These are phyloP conservation scores for Coronaproctus castanopsis DNA, from an alignment of 2,888 invertebrate genomes.

Conservation along the genomic window DNA sequence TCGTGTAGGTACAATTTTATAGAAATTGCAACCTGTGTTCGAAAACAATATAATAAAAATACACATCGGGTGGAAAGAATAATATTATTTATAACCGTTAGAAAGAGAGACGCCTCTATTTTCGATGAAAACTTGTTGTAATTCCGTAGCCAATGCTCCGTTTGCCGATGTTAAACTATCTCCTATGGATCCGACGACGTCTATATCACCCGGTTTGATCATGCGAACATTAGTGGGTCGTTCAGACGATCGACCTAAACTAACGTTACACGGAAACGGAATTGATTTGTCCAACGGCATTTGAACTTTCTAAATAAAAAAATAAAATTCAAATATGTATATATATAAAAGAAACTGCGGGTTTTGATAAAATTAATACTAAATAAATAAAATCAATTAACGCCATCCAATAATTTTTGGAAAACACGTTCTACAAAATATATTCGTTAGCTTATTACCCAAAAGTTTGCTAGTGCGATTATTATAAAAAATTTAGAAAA, in stretches of 20 bases:
- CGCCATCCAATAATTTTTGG: too few species aligned
- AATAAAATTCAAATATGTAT: not conserved
- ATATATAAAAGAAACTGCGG: not conserved
- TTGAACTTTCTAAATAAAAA: slow-evolving; percentile 21
- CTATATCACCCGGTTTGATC: slow-evolving; percentile 39
- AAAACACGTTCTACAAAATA: too few species aligned
- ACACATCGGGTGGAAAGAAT: not conserved
- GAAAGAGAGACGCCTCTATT: slow-evolving; percentile 32
- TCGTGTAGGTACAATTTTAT: not conserved
- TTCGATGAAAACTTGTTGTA: slow-evolving; percentile 29
- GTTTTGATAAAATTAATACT: not conserved
- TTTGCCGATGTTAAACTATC: slow-evolving; percentile 39
- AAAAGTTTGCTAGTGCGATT: too few species aligned
- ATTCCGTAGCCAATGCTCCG: slow-evolving; percentile 31
- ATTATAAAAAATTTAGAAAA: too few species aligned
- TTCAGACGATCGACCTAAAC: slow-evolving; percentile 23
- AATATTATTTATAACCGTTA: slow-evolving; percentile 25
- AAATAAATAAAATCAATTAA: too few species aligned
- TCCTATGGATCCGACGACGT: slow-evolving; percentile 37
- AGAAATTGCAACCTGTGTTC: not conserved
- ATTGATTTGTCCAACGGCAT: slow-evolving; percentile 21
- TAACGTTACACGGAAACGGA: slow-evolving; percentile 27
- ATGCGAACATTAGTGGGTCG: slow-evolving; percentile 35
- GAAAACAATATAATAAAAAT: not conserved
- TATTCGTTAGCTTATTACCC: too few species aligned